Evolutionary conservation across 2,113 vertebrate species (phyloP).

Genomic region (Forbesichthys papilliferus): DNA sequence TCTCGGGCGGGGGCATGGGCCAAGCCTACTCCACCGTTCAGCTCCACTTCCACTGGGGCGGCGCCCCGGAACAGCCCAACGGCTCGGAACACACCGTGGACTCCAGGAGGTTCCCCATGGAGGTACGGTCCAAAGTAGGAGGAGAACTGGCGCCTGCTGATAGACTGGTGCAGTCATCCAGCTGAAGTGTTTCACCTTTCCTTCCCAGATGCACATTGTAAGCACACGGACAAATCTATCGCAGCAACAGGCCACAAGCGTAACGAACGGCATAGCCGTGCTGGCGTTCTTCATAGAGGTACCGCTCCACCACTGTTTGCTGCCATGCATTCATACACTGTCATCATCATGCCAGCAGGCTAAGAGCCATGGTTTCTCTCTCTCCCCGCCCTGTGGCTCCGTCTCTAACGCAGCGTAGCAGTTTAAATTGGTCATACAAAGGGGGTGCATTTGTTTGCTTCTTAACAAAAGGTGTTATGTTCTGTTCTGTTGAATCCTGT

Average conservation of each 20-base stretch:
- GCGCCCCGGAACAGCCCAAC: background rate
- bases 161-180: too few species aligned
- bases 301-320: background rate
- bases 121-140: slow-evolving; percentile 46
- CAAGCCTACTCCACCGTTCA: slow-evolving; percentile 56
- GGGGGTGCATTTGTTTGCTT: too few species aligned
- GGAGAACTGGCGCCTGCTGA: too few species aligned
- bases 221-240: slow-evolving; percentile 60
- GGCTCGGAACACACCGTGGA: slow-evolving; percentile 71
- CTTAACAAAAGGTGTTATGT: too few species aligned
- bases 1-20: slow-evolving; percentile 54
- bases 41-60: slow-evolving; percentile 75
- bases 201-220: slow-evolving; percentile 69
- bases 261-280: slow-evolving; percentile 61
- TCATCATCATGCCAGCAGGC: too few species aligned
- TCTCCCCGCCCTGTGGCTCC: too few species aligned
- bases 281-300: slow-evolving; percentile 73
- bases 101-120: slow-evolving; percentile 63
- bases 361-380: too few species aligned
- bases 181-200: background rate
- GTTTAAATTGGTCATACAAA: too few species aligned
- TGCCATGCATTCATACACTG: too few species aligned
- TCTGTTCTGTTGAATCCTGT: too few species aligned
- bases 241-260: slow-evolving; percentile 25
- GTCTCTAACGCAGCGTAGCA: too few species aligned